phyloP scores from a whole-genome alignment of 2,113 vertebrate species.

The Halcyon malimbica region DNA sequence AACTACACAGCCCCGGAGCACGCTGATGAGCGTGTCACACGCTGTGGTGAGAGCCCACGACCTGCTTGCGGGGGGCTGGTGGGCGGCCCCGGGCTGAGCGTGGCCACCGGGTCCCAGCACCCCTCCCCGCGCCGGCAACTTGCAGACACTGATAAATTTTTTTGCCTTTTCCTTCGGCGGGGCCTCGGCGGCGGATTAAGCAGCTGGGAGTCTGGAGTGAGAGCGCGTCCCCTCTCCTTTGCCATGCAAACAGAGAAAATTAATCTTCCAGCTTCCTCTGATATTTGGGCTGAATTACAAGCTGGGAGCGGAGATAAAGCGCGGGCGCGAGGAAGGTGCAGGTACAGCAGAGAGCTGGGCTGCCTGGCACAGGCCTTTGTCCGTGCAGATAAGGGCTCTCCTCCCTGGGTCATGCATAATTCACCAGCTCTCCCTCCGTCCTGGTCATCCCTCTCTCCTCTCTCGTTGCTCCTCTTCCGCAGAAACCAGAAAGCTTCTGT shows the following conservation, averaged over 20 bases:
- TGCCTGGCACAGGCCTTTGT: slow-evolving; percentile 59
- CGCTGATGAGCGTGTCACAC: rapidly evolving
- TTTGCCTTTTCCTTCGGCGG: slow-evolving; percentile 10
- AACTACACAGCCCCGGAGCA: rapidly evolving
- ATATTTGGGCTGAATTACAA: slow-evolving; percentile 76
- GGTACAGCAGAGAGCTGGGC: slow-evolving; percentile 42
- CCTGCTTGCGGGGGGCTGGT: not conserved
- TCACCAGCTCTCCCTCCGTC: slow-evolving; percentile 7
- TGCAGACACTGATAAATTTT: not conserved
- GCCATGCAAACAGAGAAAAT: slow-evolving; percentile 74
- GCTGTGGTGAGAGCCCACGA: not conserved
- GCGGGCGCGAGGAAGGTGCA: slow-evolving; percentile 37
- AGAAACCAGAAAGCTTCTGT: not conserved
- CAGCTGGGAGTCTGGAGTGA: slow-evolving; percentile 52
- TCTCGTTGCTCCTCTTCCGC: not conserved
- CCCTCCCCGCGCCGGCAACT: not conserved
- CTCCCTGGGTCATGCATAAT: slow-evolving; percentile 71
- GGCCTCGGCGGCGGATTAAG: slow-evolving; percentile 40
- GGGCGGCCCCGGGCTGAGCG: not conserved
- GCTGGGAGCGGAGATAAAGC: slow-evolving; percentile 76
- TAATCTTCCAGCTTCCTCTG: slow-evolving; percentile 74
- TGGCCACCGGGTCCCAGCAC: not conserved
- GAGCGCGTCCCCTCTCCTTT: slow-evolving; percentile 38
- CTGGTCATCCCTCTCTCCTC: slow-evolving; percentile 11
- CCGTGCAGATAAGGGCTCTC: slow-evolving; percentile 60